Evolutionary conservation across 2,797 vertebrate genomes (phyloP), one percentile per base, ranked within the genome.

Genomic region (Borostomias antarcticus): DNA sequence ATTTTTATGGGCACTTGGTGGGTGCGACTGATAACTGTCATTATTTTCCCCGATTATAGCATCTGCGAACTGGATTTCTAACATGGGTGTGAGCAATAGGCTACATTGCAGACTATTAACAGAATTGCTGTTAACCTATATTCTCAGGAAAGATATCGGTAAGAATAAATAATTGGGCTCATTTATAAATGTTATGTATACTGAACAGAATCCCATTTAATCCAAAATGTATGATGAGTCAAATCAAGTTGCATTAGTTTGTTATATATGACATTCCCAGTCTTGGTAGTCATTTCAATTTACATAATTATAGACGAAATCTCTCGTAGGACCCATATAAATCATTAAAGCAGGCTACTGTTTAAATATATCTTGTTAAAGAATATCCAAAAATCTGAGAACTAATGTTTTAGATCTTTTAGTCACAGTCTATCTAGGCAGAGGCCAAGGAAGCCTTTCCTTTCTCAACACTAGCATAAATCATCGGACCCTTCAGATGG

Each of bases 31-130:
- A 92, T 92, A 91, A 91, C 89, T 91, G 89, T 90, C 88, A 90
- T 90, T 92, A 92, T 90, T 91, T 89, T 89, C 84, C 81, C 86
- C 88, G 88, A 92, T 92, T 90, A 88, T 88, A 89, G 89, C 88
- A 92, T 91, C 89, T 88, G 77, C 86, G 88, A 86, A 88, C 86
- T 85, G 75, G 74, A 86, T 76, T 86, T 81, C 86, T 68, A 78
- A 66, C 66, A 70, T 57, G 64, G 68, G 69, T 58, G 67, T 52
- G 29, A 52, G 80, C 69, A 78, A 72, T 32, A 37, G 57, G n/a
- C 57, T 40, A 37, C 32, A 51, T 35, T 37, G 33, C 17, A 52
- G 80, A 78, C 77, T 82, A 86, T 86, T 85, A 88, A 81, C 68
- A 78, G 80, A 82, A 80, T 43, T 82, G 73, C 32, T 15, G 30